phyloP scores from a whole-genome alignment of 2,113 vertebrate species.

The Pithys albifrons region DNA sequence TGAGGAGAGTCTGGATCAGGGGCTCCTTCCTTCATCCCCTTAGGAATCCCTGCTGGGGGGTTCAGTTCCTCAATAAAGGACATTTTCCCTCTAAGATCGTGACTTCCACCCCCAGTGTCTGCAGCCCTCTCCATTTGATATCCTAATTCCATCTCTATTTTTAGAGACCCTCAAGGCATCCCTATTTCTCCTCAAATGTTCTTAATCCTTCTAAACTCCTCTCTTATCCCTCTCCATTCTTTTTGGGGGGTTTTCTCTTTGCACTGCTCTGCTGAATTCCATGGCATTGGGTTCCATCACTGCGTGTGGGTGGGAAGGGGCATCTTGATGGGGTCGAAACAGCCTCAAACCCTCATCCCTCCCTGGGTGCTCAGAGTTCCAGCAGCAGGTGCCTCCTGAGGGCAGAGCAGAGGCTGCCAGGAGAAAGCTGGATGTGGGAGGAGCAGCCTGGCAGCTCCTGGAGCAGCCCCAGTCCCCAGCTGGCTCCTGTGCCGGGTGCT shows the following conservation, averaged over 20 bases:
- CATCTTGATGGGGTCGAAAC: fast-evolving
- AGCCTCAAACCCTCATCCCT: fast-evolving
- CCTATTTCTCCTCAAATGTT: background rate
- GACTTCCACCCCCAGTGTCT: background rate
- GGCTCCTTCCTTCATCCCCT: background rate
- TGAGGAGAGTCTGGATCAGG: background rate
- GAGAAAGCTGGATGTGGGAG: background rate
- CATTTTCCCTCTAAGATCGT: fast-evolving
- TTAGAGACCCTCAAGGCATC: background rate
- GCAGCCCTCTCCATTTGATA: background rate
- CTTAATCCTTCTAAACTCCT: background rate
- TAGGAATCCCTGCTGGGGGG: background rate
- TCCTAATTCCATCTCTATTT: background rate
- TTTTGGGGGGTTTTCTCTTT: background rate
- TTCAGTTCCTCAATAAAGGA: background rate
- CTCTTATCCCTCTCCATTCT: background rate
- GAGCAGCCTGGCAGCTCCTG: background rate
- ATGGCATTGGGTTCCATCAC: fast-evolving
- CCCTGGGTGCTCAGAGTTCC: fast-evolving
- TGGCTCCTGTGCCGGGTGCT: background rate
- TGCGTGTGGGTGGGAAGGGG: background rate
- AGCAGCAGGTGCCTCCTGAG: background rate
- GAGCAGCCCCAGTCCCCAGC: background rate
- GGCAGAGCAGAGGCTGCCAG: background rate
- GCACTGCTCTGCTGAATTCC: background rate